phyloP scores from a whole-genome alignment of 2,888 invertebrate species.

The Eugnorisma glareosa region DNA sequence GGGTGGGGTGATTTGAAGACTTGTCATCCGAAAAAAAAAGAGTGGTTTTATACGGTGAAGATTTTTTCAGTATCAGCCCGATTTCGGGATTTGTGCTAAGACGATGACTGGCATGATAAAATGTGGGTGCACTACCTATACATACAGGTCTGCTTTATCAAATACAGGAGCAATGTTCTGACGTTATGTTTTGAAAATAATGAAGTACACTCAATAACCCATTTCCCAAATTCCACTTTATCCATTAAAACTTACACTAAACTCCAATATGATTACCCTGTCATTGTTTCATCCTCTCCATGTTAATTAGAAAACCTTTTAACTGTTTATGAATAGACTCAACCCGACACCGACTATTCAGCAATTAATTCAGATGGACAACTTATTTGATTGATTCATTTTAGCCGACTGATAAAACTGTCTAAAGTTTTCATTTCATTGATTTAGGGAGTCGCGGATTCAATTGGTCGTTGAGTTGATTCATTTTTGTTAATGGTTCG shows the following conservation, averaged over 20 bases:
- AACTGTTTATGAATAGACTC: conserved; percentile 67
- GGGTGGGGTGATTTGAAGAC: too few relatives aligned
- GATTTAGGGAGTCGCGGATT: conserved; percentile 10
- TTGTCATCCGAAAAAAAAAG: too few relatives aligned
- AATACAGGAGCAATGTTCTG: neutral
- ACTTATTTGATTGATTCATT: conserved; percentile 56
- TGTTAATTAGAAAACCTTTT: conserved; percentile 67
- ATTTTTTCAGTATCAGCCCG: neutral
- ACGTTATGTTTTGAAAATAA: neutral
- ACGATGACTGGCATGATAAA: neutral
- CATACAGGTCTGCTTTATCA: neutral
- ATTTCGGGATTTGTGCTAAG: neutral
- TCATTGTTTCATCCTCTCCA: conserved; percentile 53
- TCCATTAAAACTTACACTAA: conserved; percentile 31
- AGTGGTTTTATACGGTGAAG: too few relatives aligned
- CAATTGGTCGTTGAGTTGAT: conserved; percentile 35
- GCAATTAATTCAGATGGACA: conserved; percentile 56
- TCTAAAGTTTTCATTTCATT: conserved; percentile 43
- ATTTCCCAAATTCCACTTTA: neutral
- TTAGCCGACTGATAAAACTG: conserved; percentile 33
- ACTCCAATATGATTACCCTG: conserved; percentile 26
- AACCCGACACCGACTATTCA: conserved; percentile 24
- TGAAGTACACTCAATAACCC: neutral
- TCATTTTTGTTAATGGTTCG: conserved; percentile 9
- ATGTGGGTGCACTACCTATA: neutral